phyloP scores from a whole-genome alignment of 2,113 vertebrate genomes.

The Rattus norvegicus region DNA sequence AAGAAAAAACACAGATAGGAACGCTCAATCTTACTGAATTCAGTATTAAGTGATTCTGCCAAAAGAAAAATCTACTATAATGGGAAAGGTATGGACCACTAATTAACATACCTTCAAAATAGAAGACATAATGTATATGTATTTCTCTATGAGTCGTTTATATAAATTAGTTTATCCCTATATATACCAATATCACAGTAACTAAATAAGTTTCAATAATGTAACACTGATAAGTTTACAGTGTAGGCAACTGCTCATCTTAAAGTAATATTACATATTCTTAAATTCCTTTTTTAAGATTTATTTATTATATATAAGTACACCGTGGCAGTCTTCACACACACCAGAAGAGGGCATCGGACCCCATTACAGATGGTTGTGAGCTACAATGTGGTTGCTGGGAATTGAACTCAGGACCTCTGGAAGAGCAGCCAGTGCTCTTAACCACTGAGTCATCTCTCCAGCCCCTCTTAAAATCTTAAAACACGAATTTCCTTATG shows the following conservation, averaged over 20 bases:
- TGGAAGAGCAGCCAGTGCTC: too few relatives aligned
- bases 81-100: not conserved
- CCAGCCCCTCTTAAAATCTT: not conserved
- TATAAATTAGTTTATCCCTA: not conserved
- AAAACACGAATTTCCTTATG: not conserved
- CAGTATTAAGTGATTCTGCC: not conserved
- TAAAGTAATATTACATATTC: not conserved
- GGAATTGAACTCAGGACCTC: too few relatives aligned
- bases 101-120: slow-evolving; percentile 7
- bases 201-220: slow-evolving; percentile 19
- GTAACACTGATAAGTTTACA: not conserved
- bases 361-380: too few relatives aligned
- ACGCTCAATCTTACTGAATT: slow-evolving; percentile 29
- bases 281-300: not conserved
- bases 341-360: too few relatives aligned
- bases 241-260: not conserved
- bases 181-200: not conserved
- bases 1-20: not conserved
- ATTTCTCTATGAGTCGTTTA: not conserved
- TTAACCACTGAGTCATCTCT: too few relatives aligned
- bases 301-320: too few relatives aligned
- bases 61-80: not conserved
- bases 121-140: not conserved
- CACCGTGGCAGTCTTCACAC: too few relatives aligned
- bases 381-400: too few relatives aligned